Evolutionary conservation across 2,888 invertebrate species (phyloP).

Genomic region (Pimpla rufipes): DNA sequence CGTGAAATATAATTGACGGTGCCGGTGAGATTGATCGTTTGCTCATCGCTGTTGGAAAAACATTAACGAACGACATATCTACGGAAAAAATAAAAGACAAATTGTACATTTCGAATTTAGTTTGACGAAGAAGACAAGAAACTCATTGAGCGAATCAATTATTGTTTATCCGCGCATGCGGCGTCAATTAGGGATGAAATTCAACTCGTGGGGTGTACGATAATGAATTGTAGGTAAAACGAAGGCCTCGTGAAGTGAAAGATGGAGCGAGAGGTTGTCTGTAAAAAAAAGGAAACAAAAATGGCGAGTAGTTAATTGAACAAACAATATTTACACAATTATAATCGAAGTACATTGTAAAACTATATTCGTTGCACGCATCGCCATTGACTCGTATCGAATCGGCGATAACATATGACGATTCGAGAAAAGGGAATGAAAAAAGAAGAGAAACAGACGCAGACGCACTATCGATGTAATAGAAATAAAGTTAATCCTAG

Average conservation of each 20-base stretch:
- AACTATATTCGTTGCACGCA: constrained; percentile 51
- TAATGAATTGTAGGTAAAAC: constrained; percentile 39
- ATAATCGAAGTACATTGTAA: constrained; percentile 54
- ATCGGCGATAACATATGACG: constrained; percentile 28
- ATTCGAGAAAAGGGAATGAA: constrained; percentile 18
- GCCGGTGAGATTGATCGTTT: constrained; percentile 9
- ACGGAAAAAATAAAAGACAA: constrained; percentile 20
- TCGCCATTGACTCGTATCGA: constrained; percentile 65
- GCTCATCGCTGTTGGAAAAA: constrained; percentile 3
- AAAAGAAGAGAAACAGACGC: constrained; percentile 7
- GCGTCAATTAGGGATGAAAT: constrained; percentile 26
- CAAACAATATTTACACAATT: constrained; percentile 35
- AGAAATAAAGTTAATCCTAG: constrained; percentile 57
- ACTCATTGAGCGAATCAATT: neutral
- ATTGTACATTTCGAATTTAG: constrained; percentile 37
- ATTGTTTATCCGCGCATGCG: neutral
- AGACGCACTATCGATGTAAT: constrained; percentile 66
- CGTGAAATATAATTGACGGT: neutral
- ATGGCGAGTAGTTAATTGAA: constrained; percentile 10
- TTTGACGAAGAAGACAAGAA: constrained; percentile 4
- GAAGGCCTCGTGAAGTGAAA: constrained; percentile 54
- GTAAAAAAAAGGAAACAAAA: constrained; percentile 17
- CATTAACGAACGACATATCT: constrained; percentile 20
- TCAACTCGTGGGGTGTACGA: constrained; percentile 25
- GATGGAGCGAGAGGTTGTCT: constrained; percentile 17